A percentile compares a stretch with the other conserved stretches of the same genome.
Conservation (phyloP, 2,113 vertebrate genomes). For the Thymallus thymallus region DNA sequence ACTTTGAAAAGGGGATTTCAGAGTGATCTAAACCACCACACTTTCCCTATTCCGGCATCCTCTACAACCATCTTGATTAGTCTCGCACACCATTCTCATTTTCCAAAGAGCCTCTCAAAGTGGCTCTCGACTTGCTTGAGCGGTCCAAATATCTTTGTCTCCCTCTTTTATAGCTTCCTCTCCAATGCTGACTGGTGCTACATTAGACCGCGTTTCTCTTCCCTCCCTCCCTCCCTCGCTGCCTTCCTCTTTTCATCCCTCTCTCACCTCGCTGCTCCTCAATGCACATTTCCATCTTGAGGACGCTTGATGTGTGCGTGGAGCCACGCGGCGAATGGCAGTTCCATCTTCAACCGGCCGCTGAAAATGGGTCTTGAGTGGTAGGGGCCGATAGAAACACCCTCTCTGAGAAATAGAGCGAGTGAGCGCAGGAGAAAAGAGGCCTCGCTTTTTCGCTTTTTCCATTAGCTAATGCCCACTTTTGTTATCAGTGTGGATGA, state of each 20-base stretch:
- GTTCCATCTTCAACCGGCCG: constrained; percentile 63
- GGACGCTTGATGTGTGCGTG: constrained; percentile 67
- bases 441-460: constrained; percentile 54
- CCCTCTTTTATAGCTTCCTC: constrained; percentile 70
- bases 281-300: constrained; percentile 67
- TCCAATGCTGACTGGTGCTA: constrained; percentile 76
- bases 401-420: constrained; percentile 53
- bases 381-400: constrained; percentile 56
- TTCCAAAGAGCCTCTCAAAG: constrained; percentile 74
- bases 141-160: constrained; percentile 85
- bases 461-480: constrained; percentile 81
- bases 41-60: constrained; percentile 59
- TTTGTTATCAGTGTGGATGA: constrained; percentile 62
- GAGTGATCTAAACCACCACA: constrained; percentile 54
- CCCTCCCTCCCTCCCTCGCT: not conserved
- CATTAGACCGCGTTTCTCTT: constrained; percentile 66
- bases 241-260: not conserved
- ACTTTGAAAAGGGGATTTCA: constrained; percentile 16
- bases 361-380: constrained; percentile 75
- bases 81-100: constrained; percentile 16
- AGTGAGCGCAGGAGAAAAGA: constrained; percentile 50
- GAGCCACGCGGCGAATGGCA: constrained; percentile 55
- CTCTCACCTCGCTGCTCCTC: constrained; percentile 51
- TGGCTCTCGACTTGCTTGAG: constrained; percentile 82
- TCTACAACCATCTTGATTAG: constrained; percentile 83